Evolutionary conservation across 2,113 vertebrate genomes (phyloP), one percentile per base, ranked within the genome.

Genomic region (Nyctibius bracteatus): DNA sequence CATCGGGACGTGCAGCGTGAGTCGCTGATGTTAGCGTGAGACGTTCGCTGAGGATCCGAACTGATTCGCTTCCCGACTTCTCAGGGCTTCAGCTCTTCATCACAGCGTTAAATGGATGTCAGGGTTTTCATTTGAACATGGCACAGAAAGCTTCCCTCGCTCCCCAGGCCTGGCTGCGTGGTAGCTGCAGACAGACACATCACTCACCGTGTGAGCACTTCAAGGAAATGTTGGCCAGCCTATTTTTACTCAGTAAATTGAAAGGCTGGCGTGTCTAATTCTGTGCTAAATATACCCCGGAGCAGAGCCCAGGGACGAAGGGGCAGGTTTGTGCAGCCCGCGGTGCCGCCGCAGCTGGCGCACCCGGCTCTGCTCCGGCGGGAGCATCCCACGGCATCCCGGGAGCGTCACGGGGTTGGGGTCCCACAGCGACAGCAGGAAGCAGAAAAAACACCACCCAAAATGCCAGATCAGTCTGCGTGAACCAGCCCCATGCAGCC

Each of bases 371-470:
- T 17, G 67, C 37, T 87, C 61, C 55, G 41, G 16, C 3, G 3
- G 8, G 30, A 28, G 17, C n/a, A n/a, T n/a, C n/a, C n/a, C n/a
- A n/a, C n/a, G n/a, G n/a, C n/a, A n/a, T n/a, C n/a, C n/a, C n/a
- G n/a, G n/a, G n/a, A n/a, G n/a, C n/a, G n/a, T n/a, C n/a, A n/a
- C n/a, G n/a, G n/a, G n/a, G 1, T 35, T 39, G 2, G 0, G 0
- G 28, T 4, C 30, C 0, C 0, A 12, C 17, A 39, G 15, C 55
- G 43, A 5, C 3, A 5, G 43, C 4, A 5, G 33, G 37, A 16
- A 67, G 25, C 39, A 68, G 51, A 8, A 21, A 63, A 81, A 43
- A 6, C 22, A 3, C 5, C 37, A 13, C 5, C 14, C 23, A 20
- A 58, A 24, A n/a, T 5, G 35, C 65, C 74, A 41, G 22, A 24